Conservation (phyloP, 2,888 invertebrate genomes). For the Steinernema scapterisci region DNA sequence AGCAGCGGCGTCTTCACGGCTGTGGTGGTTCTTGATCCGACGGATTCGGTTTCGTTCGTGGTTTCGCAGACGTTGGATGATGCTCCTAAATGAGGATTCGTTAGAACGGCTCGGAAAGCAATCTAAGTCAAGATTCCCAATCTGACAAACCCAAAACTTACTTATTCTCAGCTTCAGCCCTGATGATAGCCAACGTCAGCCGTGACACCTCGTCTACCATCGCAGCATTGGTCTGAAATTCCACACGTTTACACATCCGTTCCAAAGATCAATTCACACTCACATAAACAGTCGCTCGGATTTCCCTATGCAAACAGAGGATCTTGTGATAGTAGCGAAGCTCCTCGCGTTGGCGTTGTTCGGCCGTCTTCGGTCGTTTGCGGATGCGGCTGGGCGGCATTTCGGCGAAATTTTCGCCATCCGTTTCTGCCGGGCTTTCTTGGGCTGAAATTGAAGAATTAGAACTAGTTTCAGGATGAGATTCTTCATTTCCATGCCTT, state of each 20-base stretch:
- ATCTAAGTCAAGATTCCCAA: background rate
- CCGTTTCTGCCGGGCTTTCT: background rate
- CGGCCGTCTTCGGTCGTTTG: background rate
- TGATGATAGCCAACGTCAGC: background rate
- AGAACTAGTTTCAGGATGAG: no score
- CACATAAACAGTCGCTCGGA: background rate
- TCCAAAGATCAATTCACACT: background rate
- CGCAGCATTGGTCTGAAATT: conserved; percentile 19
- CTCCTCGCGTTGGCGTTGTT: conserved; percentile 10
- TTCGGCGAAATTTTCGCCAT: background rate
- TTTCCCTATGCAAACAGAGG: background rate
- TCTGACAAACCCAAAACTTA: background rate
- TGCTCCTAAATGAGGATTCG: background rate
- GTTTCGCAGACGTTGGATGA: conserved; percentile 10
- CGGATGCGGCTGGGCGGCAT: background rate
- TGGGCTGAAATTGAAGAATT: no score
- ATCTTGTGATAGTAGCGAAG: background rate
- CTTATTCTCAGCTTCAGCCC: conserved; percentile 19
- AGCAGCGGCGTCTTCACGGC: conserved; percentile 15
- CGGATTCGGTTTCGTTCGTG: conserved; percentile 27
- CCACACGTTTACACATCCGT: background rate
- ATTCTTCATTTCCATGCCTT: no score
- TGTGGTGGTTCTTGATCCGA: conserved; percentile 21
- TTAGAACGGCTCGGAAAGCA: background rate
- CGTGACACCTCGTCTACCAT: conserved; percentile 22